These are phyloP conservation scores for Pseudomyrmex cubaensis DNA, from an alignment of 1,140 invertebrate species.

Conservation along the genomic window DNA sequence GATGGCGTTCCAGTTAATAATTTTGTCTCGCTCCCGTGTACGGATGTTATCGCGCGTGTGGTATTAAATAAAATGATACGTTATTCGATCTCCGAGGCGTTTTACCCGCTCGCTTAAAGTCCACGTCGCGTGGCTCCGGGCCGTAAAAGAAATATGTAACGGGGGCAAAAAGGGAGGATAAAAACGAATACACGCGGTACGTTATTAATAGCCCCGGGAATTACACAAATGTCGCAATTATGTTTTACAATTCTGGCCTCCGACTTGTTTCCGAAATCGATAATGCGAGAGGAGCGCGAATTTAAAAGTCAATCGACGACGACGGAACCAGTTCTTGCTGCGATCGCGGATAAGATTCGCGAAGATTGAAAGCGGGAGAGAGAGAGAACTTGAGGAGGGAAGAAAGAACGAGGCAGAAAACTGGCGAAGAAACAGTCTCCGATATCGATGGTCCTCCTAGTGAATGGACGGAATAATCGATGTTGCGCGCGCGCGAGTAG, in stretches of 20 bases:
- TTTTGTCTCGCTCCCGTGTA: not conserved
- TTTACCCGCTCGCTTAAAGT: not conserved
- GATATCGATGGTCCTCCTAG: slow-evolving; percentile 47
- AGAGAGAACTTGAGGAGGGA: not conserved
- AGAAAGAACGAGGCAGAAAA: not conserved
- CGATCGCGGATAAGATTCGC: slow-evolving; percentile 3
- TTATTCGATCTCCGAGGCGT: not conserved
- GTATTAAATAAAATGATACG: not conserved
- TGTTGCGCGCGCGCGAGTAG: slow-evolving; percentile 10
- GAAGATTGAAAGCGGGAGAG: slow-evolving; percentile 38
- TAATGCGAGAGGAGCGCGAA: slow-evolving; percentile 49
- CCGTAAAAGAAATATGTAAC: not conserved
- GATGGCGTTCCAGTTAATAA: slow-evolving; percentile 1
- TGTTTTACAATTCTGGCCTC: not conserved
- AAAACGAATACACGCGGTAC: not conserved
- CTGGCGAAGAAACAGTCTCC: slow-evolving; percentile 11
- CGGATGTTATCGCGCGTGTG: not conserved
- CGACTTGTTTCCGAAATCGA: slow-evolving; percentile 38
- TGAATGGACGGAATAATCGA: slow-evolving; percentile 52
- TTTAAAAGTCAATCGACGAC: slow-evolving; percentile 67
- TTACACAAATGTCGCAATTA: slow-evolving; percentile 34
- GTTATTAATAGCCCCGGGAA: slow-evolving; percentile 1
- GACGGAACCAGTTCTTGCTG: slow-evolving; percentile 63
- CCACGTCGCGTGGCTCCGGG: not conserved
- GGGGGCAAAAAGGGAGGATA: not conserved